Base-by-base conservation (phyloP, 1,140 invertebrate genomes). In the Lordiphosa mommai region DNA sequence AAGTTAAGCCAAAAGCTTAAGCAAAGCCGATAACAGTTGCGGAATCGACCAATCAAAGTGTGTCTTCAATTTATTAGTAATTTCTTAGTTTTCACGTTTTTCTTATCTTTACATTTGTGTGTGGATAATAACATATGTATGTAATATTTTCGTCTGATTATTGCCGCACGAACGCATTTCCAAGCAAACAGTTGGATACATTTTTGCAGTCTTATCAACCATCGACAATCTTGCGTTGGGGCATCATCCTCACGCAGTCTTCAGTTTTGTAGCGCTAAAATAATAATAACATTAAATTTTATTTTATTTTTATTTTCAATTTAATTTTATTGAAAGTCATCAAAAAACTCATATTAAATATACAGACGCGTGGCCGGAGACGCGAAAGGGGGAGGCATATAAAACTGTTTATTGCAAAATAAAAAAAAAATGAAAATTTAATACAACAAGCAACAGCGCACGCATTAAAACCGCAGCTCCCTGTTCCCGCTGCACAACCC, bases 281-380 rank as follows among this genome's bases (percentile, higher is more conserved):
- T 85, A 84, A 84, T 84, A 84, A 84, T 84, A 84, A 61, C 77
- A 77, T 84, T 84, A 84, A 84, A 70, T n/a, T 84, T 84, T 72
- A 84, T 84, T 85, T 84, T 84, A 84, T 84, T 84, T 84, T 84
- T 84, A 84, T 84, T 84, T 84, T 84, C 77, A 84, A 84, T 84
- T 84, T 84, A 84, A 70, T 72, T 77, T 84, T 77, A 84, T 84
- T 84, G 68, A 84, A 84, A 77, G 84, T 84, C 72, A 82, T 82
- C 74, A 40, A 65, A 44, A 50, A 53, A 34, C 55, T 9, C 33
- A 69, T 68, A 73, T 72, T 44, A 61, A 74, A 80, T 55, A 67
- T 59, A 58, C 48, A 71, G 74, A 60, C 76, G 77, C 77, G 74
- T 79, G 74, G 65, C 71, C 56, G 37, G 67, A 51, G 52, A 41